A percentile compares a stretch with the other conserved stretches of the same genome.
phyloP scores from a whole-genome alignment of 2,888 invertebrate species.

The Tenthredo scrophulariae region DNA sequence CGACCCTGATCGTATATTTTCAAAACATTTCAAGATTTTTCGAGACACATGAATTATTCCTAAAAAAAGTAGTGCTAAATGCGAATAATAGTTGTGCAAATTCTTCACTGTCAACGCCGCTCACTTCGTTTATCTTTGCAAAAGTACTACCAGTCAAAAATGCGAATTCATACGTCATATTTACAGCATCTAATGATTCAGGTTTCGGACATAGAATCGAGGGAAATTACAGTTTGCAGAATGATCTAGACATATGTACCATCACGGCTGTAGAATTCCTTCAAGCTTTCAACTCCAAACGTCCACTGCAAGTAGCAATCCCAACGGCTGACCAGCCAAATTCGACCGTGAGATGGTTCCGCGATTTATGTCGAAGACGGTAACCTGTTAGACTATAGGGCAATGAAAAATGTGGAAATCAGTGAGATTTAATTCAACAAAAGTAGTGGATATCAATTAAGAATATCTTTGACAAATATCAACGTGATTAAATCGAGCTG shows the following conservation, averaged over 20 bases:
- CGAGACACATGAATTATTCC: not conserved
- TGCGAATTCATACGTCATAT: not conserved
- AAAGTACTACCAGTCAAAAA: not conserved
- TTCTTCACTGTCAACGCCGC: not conserved
- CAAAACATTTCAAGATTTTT: not conserved
- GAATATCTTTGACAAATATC: not conserved
- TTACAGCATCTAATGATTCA: not conserved
- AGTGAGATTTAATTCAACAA: not conserved
- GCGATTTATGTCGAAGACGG: not conserved
- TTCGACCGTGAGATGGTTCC: not conserved
- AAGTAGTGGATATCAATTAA: not conserved
- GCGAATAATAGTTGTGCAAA: not conserved
- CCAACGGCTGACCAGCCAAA: slow-evolving; percentile 20
- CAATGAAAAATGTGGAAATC: not conserved
- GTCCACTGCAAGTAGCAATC: slow-evolving; percentile 6
- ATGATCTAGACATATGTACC: not conserved
- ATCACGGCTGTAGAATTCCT: not conserved
- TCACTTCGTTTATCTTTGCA: not conserved
- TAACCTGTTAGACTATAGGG: not conserved
- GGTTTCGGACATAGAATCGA: not conserved
- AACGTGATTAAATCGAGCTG: not conserved
- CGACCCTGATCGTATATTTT: slow-evolving; percentile 34
- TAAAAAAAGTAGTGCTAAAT: not conserved
- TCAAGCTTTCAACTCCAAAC: not conserved
- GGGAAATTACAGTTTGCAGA: not conserved